A percentile compares a stretch with the other conserved stretches of the same genome.
These are phyloP conservation scores for Crotalus tigris DNA, from an alignment of 2,113 vertebrate species.

Conservation along the genomic window DNA sequence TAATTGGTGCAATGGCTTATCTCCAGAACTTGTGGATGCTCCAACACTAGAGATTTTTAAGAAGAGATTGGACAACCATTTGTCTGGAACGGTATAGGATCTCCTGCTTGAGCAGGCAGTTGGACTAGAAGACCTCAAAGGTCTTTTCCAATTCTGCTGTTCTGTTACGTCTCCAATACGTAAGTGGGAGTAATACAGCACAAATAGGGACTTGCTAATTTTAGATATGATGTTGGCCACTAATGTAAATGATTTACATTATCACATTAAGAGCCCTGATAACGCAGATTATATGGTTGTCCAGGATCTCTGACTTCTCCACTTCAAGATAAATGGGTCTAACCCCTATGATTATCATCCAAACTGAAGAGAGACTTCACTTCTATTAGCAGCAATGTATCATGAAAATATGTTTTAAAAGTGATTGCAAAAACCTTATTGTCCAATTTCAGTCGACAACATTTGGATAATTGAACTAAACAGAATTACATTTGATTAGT, in stretches of 20 bases:
- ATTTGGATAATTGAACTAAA: not conserved
- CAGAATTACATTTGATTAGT: not conserved
- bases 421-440: not conserved
- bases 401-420: not conserved
- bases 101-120: not conserved
- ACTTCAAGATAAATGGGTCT: not conserved
- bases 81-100: not conserved
- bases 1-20: not conserved
- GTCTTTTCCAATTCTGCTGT: too few species aligned
- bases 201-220: not conserved
- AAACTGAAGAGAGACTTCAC: not conserved
- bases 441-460: not conserved
- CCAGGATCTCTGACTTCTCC: not conserved
- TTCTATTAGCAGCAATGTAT: not conserved
- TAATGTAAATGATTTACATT: not conserved
- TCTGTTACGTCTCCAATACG: not conserved
- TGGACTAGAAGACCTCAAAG: too few species aligned
- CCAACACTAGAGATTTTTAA: not conserved
- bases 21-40: not conserved
- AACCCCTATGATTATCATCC: too few species aligned
- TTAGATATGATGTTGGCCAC: not conserved
- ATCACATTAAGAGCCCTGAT: not conserved
- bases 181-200: not conserved
- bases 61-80: not conserved
- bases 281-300: not conserved